A percentile compares a stretch with the other conserved stretches of the same genome.
These are phyloP conservation scores for Ciona savignyi DNA, from an alignment of 23 tunicate species.

Conservation along the genomic window DNA sequence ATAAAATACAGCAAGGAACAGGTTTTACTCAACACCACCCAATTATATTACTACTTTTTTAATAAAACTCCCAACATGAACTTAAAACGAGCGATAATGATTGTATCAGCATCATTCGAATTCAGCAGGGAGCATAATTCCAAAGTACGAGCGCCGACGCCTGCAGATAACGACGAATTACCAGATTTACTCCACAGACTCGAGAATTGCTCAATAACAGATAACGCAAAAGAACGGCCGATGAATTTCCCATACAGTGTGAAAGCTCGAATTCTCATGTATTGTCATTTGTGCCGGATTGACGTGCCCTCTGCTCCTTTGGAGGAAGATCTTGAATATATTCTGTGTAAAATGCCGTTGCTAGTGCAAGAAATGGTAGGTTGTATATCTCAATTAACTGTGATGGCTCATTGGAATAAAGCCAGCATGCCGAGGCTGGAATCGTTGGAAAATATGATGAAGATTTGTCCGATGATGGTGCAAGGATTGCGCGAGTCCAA, in stretches of 20 bases:
- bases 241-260: conserved; percentile 84
- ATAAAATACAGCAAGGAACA: conserved; percentile 95
- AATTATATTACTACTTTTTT: conserved; percentile 70
- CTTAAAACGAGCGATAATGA: conserved; percentile 74
- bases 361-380: conserved; percentile 85
- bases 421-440: conserved; percentile 60
- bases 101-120: conserved; percentile 93
- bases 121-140: conserved; percentile 77
- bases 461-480: conserved; percentile 84
- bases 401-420: conserved; percentile 68
- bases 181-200: conserved; percentile 68
- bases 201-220: conserved; percentile 23
- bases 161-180: conserved; percentile 77
- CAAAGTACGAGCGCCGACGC: conserved; percentile 74
- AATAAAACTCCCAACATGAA: conserved; percentile 93
- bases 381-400: conserved; percentile 76
- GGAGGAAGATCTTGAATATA: conserved; percentile 63
- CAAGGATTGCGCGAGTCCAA: conserved; percentile 74
- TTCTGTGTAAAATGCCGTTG: conserved; percentile 60
- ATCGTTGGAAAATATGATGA: conserved; percentile 88
- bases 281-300: conserved; percentile 59
- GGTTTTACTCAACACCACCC: conserved; percentile 93
- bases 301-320: conserved; percentile 37
- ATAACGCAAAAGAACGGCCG: conserved; percentile 82
- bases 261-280: conserved; percentile 74